These are phyloP conservation scores for Aradus depressus DNA, from an alignment of 2,888 invertebrate genomes.

Conservation along the genomic window DNA sequence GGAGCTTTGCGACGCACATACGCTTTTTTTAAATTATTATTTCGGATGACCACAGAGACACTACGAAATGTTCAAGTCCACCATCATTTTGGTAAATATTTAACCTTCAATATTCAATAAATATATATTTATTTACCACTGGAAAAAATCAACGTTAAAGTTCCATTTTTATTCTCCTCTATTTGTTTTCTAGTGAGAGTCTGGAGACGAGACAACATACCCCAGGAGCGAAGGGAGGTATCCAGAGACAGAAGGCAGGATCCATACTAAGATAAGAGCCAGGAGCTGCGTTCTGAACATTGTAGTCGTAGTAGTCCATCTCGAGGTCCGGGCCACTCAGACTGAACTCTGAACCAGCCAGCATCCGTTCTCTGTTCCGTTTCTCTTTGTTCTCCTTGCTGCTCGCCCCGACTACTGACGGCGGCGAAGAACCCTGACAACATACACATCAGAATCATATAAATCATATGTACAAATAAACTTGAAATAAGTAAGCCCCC, in stretches of 20 bases:
- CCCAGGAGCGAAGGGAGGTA: conserved; percentile 49
- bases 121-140: no score
- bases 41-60: no score
- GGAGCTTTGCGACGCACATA: no score
- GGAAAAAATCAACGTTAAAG: no score
- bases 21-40: no score
- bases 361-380: conserved; percentile 56
- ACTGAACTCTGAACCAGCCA: conserved; percentile 67
- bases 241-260: conserved; percentile 78
- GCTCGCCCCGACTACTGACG: conserved; percentile 18
- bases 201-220: no score
- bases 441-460: not conserved
- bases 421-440: conserved; percentile 28
- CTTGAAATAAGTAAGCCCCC: not conserved
- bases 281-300: conserved; percentile 72
- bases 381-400: conserved; percentile 65
- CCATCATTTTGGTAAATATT: no score
- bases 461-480: no score
- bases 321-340: conserved; percentile 62
- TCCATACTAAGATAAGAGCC: conserved; percentile 83
- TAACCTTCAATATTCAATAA: no score
- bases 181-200: conserved; percentile 32
- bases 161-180: no score
- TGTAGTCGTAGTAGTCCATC: conserved; percentile 80
- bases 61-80: no score